Base-by-base conservation (phyloP, 2,888 invertebrate genomes). In the Pseudanteris insignis region DNA sequence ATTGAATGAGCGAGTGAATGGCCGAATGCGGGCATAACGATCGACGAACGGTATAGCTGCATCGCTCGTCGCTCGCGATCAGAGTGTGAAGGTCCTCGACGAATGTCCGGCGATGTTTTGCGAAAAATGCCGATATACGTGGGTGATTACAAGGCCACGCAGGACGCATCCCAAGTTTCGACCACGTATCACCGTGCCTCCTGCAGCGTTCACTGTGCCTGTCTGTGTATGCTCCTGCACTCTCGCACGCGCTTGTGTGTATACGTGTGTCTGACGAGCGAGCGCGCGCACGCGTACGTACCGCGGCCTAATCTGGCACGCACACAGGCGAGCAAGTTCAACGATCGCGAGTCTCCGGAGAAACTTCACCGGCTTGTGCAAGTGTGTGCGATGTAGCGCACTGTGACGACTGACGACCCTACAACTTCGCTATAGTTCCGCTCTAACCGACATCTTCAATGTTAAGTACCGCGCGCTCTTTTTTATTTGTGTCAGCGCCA, bases 401-500 rank as follows among this genome's bases (percentile, higher is more conserved):
- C 43, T 60, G 60, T 60, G 54, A 60, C 60, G 60, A 60, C 60
- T 48, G 60, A 54, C 60, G 53, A 60, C 60, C 60, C 60, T 48
- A 54, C 47, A 54, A 60, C 53, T 60, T 60, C 33, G 47, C 59
- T 54, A 54, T 43, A 47, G 48, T 60, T 60, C 48, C 60, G 48
- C 38, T 54, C 54, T 51, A 50, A 51, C 51, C 58, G 51, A 37
- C 53, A 44, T 60, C 48, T 54, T 60, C 53, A 60, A 48, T 60
- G 53, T 54, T 59, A 59, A 59, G 32, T 33, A 10, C 44, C 30
- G 14, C 10, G 47, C 47, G 25, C 37, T 9, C 43, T 57, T 48
- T n/a, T 57, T 57, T 57, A 48, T 57, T 48, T 18, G 50, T 43
- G 50, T 51, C 44, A 46, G 38, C 46, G 50, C 44, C 48, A 41